Evolutionary conservation across 2,888 invertebrate species (phyloP).

Genomic region (Lysandra coridon): DNA sequence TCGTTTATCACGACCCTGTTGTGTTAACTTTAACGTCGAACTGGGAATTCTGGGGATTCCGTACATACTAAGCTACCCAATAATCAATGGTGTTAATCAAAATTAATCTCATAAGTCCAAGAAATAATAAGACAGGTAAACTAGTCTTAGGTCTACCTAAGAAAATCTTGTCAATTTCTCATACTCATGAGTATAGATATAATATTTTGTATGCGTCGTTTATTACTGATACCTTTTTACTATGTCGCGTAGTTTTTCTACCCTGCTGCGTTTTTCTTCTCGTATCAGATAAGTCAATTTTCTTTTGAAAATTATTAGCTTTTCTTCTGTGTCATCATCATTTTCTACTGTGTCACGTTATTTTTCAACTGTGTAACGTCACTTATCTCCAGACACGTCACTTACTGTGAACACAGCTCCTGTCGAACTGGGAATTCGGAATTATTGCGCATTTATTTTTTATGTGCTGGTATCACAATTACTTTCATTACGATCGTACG

Average conservation of each 20-base stretch:
- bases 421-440: conserved; percentile 8
- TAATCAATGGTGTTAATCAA: background rate
- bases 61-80: background rate
- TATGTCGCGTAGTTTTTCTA: no score
- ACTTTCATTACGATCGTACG: conserved; percentile 17
- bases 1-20: conserved; percentile 78
- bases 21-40: conserved; percentile 71
- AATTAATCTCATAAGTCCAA: background rate
- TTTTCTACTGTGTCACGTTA: background rate
- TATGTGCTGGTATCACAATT: conserved; percentile 21
- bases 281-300: no score
- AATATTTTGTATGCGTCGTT: no score
- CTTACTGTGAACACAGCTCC: background rate
- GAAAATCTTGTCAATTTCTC: no score
- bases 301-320: no score
- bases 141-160: no score
- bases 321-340: background rate
- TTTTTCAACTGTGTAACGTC: background rate
- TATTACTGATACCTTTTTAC: no score
- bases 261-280: no score
- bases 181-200: no score
- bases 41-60: conserved; percentile 41
- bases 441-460: conserved; percentile 22
- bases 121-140: no score
- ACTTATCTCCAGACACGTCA: background rate